Conservation (phyloP, 2,113 vertebrate genomes). For the Sinocyclocheilus anophthalmus region DNA sequence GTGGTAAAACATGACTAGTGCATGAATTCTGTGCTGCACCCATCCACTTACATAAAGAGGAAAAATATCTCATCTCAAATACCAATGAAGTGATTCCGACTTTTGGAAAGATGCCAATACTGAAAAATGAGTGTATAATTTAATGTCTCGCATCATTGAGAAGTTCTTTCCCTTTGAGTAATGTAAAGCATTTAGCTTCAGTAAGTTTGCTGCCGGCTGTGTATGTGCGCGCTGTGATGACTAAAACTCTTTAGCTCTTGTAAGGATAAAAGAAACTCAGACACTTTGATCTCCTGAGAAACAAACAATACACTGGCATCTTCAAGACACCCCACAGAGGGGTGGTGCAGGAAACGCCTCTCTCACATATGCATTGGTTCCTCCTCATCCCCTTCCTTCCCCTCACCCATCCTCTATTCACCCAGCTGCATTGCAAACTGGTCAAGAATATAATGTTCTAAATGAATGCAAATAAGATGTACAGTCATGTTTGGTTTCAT, state of each 20-base stretch:
- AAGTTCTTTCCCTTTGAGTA: constrained; percentile 4
- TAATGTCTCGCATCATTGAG: background rate
- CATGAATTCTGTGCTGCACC: background rate
- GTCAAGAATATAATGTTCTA: too few relatives aligned
- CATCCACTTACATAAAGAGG: background rate
- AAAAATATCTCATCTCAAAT: background rate
- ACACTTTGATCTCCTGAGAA: too few relatives aligned
- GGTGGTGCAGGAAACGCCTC: too few relatives aligned
- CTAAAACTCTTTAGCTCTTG: background rate
- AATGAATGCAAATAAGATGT: too few relatives aligned
- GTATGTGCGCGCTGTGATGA: background rate
- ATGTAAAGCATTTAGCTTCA: background rate
- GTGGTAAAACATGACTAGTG: constrained; percentile 18
- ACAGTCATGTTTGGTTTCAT: too few relatives aligned
- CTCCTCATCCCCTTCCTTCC: too few relatives aligned
- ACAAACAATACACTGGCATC: too few relatives aligned
- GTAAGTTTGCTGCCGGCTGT: background rate
- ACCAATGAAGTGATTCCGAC: background rate
- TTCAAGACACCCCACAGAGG: too few relatives aligned
- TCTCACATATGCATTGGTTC: too few relatives aligned
- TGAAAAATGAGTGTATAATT: background rate
- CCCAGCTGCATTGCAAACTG: too few relatives aligned
- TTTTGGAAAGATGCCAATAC: background rate
- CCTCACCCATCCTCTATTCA: too few relatives aligned
- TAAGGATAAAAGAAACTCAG: too few relatives aligned